Percentiles rank a stretch among this genome's conserved stretches.
Evolutionary conservation across 2,797 vertebrate species (phyloP).

Genomic region (Lacerta agilis): DNA sequence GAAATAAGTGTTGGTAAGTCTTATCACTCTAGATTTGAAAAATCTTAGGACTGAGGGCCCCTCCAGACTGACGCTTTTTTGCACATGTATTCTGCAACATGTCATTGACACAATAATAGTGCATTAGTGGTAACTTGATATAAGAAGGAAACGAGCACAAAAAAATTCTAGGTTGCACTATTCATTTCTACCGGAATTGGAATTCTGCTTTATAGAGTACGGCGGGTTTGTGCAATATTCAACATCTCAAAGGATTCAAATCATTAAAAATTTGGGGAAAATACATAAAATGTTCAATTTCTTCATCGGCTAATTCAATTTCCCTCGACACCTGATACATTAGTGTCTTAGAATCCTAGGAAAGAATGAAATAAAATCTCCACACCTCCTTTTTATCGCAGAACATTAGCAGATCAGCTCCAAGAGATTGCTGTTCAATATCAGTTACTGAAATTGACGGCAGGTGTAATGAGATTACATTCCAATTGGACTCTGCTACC

Average conservation of each 20-base stretch:
- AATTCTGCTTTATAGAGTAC: background rate
- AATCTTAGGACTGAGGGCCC: background rate
- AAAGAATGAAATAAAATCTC: background rate
- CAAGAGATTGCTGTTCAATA: background rate
- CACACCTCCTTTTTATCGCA: conserved; percentile 1
- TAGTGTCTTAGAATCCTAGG: background rate
- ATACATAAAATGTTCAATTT: background rate
- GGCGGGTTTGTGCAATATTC: background rate
- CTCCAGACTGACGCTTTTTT: too few species aligned
- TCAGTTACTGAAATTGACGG: background rate
- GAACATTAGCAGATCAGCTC: background rate
- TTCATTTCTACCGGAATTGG: background rate
- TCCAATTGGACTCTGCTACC: conserved; percentile 3
- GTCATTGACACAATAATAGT: too few species aligned
- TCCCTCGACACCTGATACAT: background rate
- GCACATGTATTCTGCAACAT: too few species aligned
- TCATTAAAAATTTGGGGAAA: background rate
- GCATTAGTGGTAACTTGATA: too few species aligned
- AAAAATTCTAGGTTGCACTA: background rate
- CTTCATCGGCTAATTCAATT: background rate
- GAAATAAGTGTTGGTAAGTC: background rate
- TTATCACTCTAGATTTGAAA: background rate
- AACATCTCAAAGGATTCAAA: background rate
- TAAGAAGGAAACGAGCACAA: background rate
- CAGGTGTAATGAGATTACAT: conserved; percentile 16